A percentile compares a stretch with the other conserved stretches of the same genome.
Evolutionary conservation across 1,140 invertebrate species (phyloP).

Genomic region (Diabrotica undecimpunctata): DNA sequence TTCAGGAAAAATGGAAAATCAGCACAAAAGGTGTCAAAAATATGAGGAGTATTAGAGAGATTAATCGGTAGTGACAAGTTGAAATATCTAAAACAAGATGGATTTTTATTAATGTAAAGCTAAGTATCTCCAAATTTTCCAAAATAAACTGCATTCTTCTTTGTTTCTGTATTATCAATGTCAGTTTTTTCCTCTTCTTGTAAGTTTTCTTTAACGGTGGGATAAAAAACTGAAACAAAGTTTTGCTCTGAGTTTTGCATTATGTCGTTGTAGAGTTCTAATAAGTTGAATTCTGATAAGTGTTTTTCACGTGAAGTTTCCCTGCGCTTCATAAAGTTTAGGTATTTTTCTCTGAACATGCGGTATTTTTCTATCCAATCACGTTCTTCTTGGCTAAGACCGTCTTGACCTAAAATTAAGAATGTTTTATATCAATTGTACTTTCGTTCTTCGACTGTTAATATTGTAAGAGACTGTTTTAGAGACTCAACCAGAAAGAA

Average conservation of each 20-base stretch:
- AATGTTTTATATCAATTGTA: neutral
- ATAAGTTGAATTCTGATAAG: slow-evolving; percentile 10
- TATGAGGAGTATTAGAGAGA: no score
- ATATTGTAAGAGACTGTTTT: neutral
- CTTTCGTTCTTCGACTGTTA: neutral
- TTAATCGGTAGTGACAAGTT: no score
- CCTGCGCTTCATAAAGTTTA: slow-evolving; percentile 4
- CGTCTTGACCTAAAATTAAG: neutral
- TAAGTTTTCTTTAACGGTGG: slow-evolving; percentile 1
- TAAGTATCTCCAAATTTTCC: no score
- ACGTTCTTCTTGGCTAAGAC: slow-evolving; percentile 1
- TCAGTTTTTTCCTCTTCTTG: neutral
- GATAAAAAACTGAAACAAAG: slow-evolving; percentile 20
- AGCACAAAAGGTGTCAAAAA: no score
- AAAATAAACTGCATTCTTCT: no score
- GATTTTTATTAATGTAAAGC: no score
- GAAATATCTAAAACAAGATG: no score
- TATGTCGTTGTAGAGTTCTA: slow-evolving; percentile 21
- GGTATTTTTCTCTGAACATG: slow-evolving; percentile 24
- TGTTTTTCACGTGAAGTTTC: slow-evolving; percentile 13
- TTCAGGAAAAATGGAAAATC: no score
- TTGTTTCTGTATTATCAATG: neutral
- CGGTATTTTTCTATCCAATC: slow-evolving; percentile 24
- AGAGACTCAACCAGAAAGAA: no score
- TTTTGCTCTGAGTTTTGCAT: slow-evolving; percentile 10